These are phyloP conservation scores for Microtus ochrogaster DNA, from an alignment of 2,113 vertebrate species.

Conservation along the genomic window DNA sequence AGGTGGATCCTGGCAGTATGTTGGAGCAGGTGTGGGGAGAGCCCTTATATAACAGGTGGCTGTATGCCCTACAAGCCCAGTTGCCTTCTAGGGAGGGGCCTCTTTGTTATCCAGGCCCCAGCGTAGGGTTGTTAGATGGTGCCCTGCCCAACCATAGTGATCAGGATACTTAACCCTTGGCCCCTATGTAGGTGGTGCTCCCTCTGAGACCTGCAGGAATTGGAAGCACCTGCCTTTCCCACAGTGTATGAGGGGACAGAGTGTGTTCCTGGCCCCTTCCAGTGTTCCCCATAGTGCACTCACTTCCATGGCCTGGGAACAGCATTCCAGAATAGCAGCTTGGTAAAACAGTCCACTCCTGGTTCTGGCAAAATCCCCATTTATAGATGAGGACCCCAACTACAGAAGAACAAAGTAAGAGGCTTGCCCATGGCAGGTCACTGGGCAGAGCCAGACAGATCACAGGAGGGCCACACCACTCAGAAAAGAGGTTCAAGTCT, in stretches of 20 bases:
- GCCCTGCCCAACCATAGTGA: neutral
- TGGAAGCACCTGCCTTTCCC: neutral
- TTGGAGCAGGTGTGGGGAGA: neutral
- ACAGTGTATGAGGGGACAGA: neutral
- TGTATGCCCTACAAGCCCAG: neutral
- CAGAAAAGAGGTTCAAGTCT: neutral
- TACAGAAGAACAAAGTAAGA: neutral
- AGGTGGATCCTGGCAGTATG: neutral
- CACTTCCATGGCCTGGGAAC: neutral
- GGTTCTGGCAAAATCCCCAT: neutral
- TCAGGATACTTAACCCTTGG: neutral
- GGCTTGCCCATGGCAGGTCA: neutral
- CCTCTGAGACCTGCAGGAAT: neutral
- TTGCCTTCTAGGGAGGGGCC: neutral
- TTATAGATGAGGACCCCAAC: neutral
- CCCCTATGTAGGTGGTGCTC: neutral
- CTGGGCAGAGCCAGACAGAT: neutral
- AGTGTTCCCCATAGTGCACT: rapidly evolving
- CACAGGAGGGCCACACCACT: neutral
- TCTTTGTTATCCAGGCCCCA: neutral
- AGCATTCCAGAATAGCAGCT: too few relatives aligned
- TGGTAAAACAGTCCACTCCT: neutral
- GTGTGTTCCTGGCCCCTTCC: too few relatives aligned
- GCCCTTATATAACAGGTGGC: slow-evolving; percentile 38
- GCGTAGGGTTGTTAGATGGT: too few relatives aligned